Evolutionary conservation across 2,113 vertebrate species (phyloP), one percentile per base, ranked within the genome.

Genomic region (Ceuthmochares aereus): DNA sequence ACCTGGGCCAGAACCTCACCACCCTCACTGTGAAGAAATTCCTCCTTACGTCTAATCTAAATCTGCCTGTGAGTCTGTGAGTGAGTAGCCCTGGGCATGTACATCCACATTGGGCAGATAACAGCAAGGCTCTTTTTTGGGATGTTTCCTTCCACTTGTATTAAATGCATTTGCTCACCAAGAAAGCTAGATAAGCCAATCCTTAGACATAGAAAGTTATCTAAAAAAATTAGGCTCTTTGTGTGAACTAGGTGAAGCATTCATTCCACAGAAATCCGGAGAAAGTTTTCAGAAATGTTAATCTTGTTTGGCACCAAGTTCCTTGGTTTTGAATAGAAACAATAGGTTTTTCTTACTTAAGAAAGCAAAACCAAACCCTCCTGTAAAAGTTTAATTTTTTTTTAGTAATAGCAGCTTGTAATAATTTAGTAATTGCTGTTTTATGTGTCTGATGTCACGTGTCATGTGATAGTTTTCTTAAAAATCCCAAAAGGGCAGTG

Each of bases 21-120:
- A n/a, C n/a, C n/a, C n/a, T n/a, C n/a, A n/a, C n/a, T n/a, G n/a
- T n/a, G n/a, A n/a, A n/a, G n/a, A n/a, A n/a, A n/a, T n/a, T n/a
- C n/a, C n/a, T n/a, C n/a, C n/a, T n/a, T n/a, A n/a, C n/a, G n/a
- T n/a, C n/a, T n/a, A n/a, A n/a, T n/a, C n/a, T n/a, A n/a, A n/a
- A n/a, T n/a, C n/a, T n/a, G n/a, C n/a, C n/a, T n/a, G n/a, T n/a
- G n/a, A 8, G 3, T 26, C 36, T 36, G 21, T 7, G 40, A 5
- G 10, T 0, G 2, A 42, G 22, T 16, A 43, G 12, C 29, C 8
- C 12, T n/a, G 1, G 37, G 36, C 42, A 16, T 0, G 1, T 34
- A 6, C 13, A 4, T 19, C 43, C 32, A 8, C 12, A 10, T 3
- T 14, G 52, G 40, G 32, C 30, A 21, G 45, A 5, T 29, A 18